phyloP scores from a whole-genome alignment of 2,888 invertebrate species.

The Marasmarcha lunaedactyla region DNA sequence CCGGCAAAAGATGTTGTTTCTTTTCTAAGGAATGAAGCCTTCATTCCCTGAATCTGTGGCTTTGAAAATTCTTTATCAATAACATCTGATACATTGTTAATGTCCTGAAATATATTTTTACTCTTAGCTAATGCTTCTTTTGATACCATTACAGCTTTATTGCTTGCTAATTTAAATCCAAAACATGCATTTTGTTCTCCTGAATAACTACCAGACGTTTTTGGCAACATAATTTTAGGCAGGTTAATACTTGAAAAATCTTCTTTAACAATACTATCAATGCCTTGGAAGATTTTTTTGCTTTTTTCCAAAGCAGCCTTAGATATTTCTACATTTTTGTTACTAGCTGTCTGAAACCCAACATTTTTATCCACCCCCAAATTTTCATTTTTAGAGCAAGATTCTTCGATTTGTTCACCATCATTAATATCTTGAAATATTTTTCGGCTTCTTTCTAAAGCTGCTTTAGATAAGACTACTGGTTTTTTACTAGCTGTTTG shows the following conservation, averaged over 20 bases:
- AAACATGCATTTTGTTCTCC: too few species aligned
- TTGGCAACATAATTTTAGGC: too few species aligned
- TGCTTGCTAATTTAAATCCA: conserved; percentile 26
- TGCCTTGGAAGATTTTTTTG: conserved; percentile 28
- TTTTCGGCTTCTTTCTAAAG: conserved; percentile 29
- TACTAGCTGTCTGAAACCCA: conserved; percentile 31
- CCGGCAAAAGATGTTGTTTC: conserved; percentile 8
- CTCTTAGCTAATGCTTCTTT: conserved; percentile 29
- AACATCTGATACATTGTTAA: too few species aligned
- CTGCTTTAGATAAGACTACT: conserved; percentile 22
- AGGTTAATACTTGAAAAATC: too few species aligned
- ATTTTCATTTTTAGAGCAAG: too few species aligned
- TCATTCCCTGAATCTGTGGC: too few species aligned
- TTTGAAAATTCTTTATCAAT: too few species aligned
- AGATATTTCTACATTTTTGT: conserved; percentile 22
- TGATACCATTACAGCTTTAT: conserved; percentile 22
- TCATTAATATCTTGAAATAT: conserved; percentile 25
- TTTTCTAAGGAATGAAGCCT: too few species aligned
- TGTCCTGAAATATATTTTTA: conserved; percentile 26
- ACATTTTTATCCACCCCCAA: too few species aligned
- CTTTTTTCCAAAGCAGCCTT: conserved; percentile 30
- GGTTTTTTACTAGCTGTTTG: conserved; percentile 28
- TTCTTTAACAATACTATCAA: conserved; percentile 8
- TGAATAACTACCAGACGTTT: too few species aligned
- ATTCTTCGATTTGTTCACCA: neutral